These are phyloP conservation scores for Chaitophorus viminalis DNA, from an alignment of 2,888 invertebrate genomes.

Conservation along the genomic window DNA sequence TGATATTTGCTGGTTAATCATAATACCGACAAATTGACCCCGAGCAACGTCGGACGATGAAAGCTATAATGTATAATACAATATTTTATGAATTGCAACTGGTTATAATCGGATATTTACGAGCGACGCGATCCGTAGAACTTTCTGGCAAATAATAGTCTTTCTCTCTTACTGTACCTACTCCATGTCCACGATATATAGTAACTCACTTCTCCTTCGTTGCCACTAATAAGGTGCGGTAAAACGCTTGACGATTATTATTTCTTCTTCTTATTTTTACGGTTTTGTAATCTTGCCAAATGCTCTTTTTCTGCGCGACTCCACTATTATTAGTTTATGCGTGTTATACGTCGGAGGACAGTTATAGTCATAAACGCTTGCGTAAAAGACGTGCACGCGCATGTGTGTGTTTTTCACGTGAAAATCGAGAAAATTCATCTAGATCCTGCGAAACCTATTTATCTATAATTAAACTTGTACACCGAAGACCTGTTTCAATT, in stretches of 20 bases:
- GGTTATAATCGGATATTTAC: conserved; percentile 48
- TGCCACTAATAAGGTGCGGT: conserved; percentile 48
- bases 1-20: too few relatives aligned
- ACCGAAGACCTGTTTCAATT: neutral
- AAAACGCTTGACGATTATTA: conserved; percentile 29
- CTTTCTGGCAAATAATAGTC: neutral
- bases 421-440: neutral
- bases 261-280: conserved; percentile 10
- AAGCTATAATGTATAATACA: neutral
- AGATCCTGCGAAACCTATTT: neutral
- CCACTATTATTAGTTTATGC: conserved; percentile 51
- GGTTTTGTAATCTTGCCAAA: conserved; percentile 45
- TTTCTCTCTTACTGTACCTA: neutral
- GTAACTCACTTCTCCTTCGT: neutral
- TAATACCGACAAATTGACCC: too few relatives aligned
- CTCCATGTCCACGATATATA: too few relatives aligned
- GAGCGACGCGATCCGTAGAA: neutral
- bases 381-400: neutral
- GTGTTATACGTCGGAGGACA: neutral
- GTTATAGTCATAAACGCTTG: neutral
- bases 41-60: too few relatives aligned
- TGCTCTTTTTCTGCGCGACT: conserved; percentile 8
- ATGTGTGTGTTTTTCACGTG: conserved; percentile 18
- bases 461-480: neutral
- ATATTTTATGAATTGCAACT: conserved; percentile 45